Conservation (phyloP, 1,140 invertebrate genomes). For the Spodoptera litura region DNA sequence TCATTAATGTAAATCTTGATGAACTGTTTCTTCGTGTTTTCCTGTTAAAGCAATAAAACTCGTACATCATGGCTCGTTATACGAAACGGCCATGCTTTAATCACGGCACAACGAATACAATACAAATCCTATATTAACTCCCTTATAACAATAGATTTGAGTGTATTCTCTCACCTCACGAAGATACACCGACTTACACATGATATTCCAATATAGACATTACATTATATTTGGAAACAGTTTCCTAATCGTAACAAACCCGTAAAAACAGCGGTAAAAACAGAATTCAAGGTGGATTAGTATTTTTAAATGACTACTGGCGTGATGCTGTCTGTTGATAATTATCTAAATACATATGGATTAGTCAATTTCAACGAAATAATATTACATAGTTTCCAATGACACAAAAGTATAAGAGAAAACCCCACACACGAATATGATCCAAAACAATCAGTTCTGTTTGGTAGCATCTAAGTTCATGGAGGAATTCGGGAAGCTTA, state of each 20-base stretch:
- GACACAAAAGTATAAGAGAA: too few relatives aligned
- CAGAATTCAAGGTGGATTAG: constrained; percentile 2
- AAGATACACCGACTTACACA: background rate
- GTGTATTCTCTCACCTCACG: background rate
- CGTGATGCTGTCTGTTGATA: background rate
- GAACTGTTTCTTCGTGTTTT: constrained; percentile 16
- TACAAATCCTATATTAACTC: constrained; percentile 19
- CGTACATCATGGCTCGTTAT: constrained; percentile 31
- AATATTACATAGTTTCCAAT: too few relatives aligned
- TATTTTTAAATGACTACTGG: background rate
- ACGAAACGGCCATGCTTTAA: constrained; percentile 21
- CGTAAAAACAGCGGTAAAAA: constrained; percentile 20
- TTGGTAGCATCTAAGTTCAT: too few relatives aligned
- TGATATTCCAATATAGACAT: too few relatives aligned
- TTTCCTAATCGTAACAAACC: background rate
- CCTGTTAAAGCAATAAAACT: constrained; percentile 33
- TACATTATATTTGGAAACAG: background rate
- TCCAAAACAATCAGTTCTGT: too few relatives aligned
- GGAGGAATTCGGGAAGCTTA: too few relatives aligned
- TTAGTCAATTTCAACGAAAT: too few relatives aligned
- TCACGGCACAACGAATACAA: constrained; percentile 21
- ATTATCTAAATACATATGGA: too few relatives aligned
- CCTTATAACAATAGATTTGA: constrained; percentile 11
- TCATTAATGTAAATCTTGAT: constrained; percentile 15
- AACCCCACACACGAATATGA: too few relatives aligned